A percentile compares a stretch with the other conserved stretches of the same genome.
These are phyloP conservation scores for Bombus sylvicola DNA, from an alignment of 1,140 invertebrate genomes.

Conservation along the genomic window DNA sequence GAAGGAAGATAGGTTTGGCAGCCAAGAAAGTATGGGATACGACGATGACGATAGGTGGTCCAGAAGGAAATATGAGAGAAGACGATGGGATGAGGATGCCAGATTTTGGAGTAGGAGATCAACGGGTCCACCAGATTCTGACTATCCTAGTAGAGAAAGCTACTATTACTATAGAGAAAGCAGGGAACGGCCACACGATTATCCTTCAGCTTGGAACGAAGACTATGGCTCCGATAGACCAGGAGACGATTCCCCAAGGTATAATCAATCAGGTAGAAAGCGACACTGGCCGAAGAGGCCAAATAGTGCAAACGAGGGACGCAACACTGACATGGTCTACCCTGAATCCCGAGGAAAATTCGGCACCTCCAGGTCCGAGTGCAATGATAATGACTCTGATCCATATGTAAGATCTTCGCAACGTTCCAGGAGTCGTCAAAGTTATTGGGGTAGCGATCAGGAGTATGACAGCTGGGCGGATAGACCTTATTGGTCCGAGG, in stretches of 20 bases:
- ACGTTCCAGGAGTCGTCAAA: slow-evolving; percentile 79
- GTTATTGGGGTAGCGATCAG: slow-evolving; percentile 81
- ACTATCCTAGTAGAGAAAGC: slow-evolving; percentile 70
- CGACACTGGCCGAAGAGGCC: slow-evolving; percentile 86
- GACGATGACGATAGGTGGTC: slow-evolving; percentile 79
- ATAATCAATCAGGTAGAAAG: slow-evolving; percentile 81
- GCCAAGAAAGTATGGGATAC: slow-evolving; percentile 83
- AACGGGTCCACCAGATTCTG: slow-evolving; percentile 49
- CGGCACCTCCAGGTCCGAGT: slow-evolving; percentile 79
- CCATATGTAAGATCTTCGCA: slow-evolving; percentile 74
- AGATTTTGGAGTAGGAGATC: slow-evolving; percentile 74
- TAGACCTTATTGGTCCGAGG: slow-evolving; percentile 78
- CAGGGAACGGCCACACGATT: slow-evolving; percentile 74
- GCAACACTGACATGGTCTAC: slow-evolving; percentile 76
- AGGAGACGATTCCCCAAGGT: slow-evolving; percentile 73
- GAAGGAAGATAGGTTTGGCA: slow-evolving; percentile 83
- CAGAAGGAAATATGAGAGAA: slow-evolving; percentile 78
- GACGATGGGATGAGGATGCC: slow-evolving; percentile 75
- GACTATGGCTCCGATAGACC: slow-evolving; percentile 72
- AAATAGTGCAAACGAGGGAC: slow-evolving; percentile 84
- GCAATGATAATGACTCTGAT: slow-evolving; percentile 81
- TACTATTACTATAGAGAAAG: slow-evolving; percentile 76
- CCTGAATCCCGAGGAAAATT: slow-evolving; percentile 74
- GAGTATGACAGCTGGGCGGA: slow-evolving; percentile 80
- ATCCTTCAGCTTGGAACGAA: slow-evolving; percentile 74